These are phyloP conservation scores for Pogoniulus pusillus DNA, from an alignment of 2,797 vertebrate genomes.

Conservation along the genomic window DNA sequence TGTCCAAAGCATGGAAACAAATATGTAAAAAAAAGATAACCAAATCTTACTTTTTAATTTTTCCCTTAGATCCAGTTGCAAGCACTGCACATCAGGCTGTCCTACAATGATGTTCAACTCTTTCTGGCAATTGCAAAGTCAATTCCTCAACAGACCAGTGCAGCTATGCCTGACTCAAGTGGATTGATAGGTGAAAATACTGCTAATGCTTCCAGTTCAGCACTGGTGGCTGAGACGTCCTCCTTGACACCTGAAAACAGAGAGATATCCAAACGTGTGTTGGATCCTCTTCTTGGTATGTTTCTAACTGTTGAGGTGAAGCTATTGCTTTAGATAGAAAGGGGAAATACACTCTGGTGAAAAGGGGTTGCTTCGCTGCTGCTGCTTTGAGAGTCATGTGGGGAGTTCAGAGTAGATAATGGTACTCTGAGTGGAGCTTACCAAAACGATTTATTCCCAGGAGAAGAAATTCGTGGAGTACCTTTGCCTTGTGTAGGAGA, in stretches of 20 bases:
- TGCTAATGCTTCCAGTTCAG: slow-evolving; percentile 3
- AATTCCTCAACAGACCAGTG: slow-evolving; percentile 81
- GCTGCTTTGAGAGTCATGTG: not conserved
- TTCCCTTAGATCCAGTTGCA: slow-evolving; percentile 90
- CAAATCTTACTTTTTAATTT: not conserved
- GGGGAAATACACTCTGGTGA: not conserved
- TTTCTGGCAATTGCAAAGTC: slow-evolving; percentile 96
- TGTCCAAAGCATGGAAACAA: not conserved
- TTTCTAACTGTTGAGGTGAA: not conserved
- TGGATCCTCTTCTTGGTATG: slow-evolving; percentile 87
- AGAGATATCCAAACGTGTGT: slow-evolving; percentile 74
- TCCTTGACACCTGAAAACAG: not conserved
- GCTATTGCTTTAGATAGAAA: not conserved
- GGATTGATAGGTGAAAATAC: not conserved
- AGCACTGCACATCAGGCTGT: slow-evolving; percentile 92
- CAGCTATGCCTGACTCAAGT: slow-evolving; percentile 27
- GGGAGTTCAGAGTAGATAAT: not conserved
- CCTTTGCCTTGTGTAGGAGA: not conserved
- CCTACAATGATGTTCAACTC: slow-evolving; percentile 96
- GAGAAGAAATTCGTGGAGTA: not conserved
- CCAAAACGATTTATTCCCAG: not conserved
- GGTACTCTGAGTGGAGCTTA: not conserved
- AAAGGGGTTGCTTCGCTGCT: not conserved
- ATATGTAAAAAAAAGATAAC: not conserved
- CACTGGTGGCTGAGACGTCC: slow-evolving; percentile 9